Base-by-base conservation (phyloP, 1,140 invertebrate genomes). In the Caenorhabditis latens region DNA sequence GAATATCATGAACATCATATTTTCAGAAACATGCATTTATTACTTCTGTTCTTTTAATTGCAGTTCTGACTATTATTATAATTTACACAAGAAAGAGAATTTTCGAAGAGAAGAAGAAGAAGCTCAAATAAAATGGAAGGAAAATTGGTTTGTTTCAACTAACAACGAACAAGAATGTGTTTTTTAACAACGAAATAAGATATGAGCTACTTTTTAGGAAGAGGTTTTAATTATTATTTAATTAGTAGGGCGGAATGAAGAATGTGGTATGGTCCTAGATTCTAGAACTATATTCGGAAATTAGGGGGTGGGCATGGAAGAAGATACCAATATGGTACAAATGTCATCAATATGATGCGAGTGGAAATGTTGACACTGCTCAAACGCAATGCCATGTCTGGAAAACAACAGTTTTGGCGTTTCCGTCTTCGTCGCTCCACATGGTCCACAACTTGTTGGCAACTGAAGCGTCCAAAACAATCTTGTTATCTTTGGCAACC, bases 331-430 rank as follows among this genome's bases (percentile, higher is more conserved):
- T 79, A 79, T 79, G 71, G 71, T 79, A 79, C 4, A 50, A 32
- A 5, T 24, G 46, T 24, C 71, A 79, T 79, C 71, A 79, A 79
- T 79, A 32, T 79, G 71, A 79, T 79, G 71, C 0, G 50, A 79
- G 14, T 13, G 21, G 11, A 9, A 11, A 24, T 50, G 21, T 14
- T 6, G 19, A 24, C 43, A n/a, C 9, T 8, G 11, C 21, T 46
- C 24, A 50, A 8, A 53, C 46, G n/a, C 71, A 79, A 50, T 53
- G 71, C 71, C 71, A 79, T 9, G 71, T 79, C 67, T 85, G 83
- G 87, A 88, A 88, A 75, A 88, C 83, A 32, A 79, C 53, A 14
- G 61, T 61, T n/a, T 75, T 55, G 4, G 87, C 84, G 61, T 88
- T 85, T 48, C 84, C 83, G 24, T 85, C 57, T 14, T 85, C 84